Evolutionary conservation across 2,113 vertebrate species (phyloP).

Genomic region (Etheostoma cragini): DNA sequence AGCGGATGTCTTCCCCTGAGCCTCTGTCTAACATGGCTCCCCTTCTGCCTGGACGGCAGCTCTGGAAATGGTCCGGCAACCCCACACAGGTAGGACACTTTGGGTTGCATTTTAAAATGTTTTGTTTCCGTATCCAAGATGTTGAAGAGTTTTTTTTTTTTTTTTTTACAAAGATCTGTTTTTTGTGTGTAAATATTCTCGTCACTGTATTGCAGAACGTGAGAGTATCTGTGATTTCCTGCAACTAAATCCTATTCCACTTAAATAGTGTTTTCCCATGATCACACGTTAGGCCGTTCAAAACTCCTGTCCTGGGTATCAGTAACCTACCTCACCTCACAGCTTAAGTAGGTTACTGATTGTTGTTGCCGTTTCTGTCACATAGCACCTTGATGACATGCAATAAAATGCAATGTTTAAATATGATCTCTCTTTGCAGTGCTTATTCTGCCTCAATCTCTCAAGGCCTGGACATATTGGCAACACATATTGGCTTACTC

Average conservation of each 20-base stretch:
- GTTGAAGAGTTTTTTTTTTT: background rate
- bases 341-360: slow-evolving; percentile 3
- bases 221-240: background rate
- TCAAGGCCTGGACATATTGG: slow-evolving; percentile 13
- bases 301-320: slow-evolving; percentile 2
- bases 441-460: slow-evolving; percentile 27
- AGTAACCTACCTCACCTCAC: slow-evolving; percentile 14
- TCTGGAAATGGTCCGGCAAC: slow-evolving; percentile 98
- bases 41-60: slow-evolving; percentile 92
- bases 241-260: background rate
- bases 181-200: too few relatives aligned
- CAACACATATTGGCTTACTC: slow-evolving; percentile 4
- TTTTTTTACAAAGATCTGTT: background rate
- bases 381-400: slow-evolving; percentile 25
- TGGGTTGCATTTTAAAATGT: background rate
- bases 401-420: slow-evolving; percentile 5
- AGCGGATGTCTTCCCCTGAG: slow-evolving; percentile 93
- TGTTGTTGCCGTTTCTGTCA: slow-evolving; percentile 27
- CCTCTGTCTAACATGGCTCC: slow-evolving; percentile 90
- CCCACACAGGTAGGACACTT: slow-evolving; percentile 91
- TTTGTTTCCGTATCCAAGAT: background rate
- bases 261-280: background rate
- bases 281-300: background rate
- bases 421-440: background rate
- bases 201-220: background rate